Evolutionary conservation across 1,140 invertebrate species (phyloP).

Genomic region (Chlorops oryzae): DNA sequence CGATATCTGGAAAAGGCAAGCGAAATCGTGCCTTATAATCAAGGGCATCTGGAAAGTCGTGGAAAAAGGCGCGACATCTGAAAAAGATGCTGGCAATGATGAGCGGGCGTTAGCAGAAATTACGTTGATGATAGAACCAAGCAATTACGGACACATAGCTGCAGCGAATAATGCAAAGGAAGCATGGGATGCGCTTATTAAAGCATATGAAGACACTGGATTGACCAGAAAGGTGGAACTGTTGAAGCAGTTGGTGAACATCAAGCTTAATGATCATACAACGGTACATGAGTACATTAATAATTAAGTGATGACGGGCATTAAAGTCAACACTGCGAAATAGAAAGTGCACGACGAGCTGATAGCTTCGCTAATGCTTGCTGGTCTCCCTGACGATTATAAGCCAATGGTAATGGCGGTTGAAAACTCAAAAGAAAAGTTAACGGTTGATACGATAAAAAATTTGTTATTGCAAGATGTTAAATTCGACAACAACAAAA

Average conservation of each 20-base stretch:
- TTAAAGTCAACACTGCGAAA: slow-evolving; percentile 3
- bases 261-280: background rate
- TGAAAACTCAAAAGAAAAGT: slow-evolving; percentile 21
- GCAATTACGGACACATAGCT: background rate
- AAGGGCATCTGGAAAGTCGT: slow-evolving; percentile 5
- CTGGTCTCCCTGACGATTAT: slow-evolving; percentile 1
- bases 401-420: slow-evolving; percentile 5
- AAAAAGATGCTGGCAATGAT: background rate
- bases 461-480: too few species aligned
- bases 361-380: background rate
- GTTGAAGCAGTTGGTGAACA: background rate
- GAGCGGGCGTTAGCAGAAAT: slow-evolving; percentile 11
- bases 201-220: background rate
- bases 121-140: slow-evolving; percentile 11
- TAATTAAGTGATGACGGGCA: background rate
- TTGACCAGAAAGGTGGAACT: background rate
- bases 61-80: background rate
- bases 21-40: slow-evolving; percentile 7
- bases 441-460: slow-evolving; percentile 31
- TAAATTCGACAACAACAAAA: slow-evolving; percentile 15
- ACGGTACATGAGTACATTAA: slow-evolving; percentile 7
- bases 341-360: background rate
- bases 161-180: background rate
- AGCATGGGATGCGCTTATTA: background rate
- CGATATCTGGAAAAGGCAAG: slow-evolving; percentile 6